Conservation (phyloP, 1,140 invertebrate species). For the Drosophila saltans region DNA sequence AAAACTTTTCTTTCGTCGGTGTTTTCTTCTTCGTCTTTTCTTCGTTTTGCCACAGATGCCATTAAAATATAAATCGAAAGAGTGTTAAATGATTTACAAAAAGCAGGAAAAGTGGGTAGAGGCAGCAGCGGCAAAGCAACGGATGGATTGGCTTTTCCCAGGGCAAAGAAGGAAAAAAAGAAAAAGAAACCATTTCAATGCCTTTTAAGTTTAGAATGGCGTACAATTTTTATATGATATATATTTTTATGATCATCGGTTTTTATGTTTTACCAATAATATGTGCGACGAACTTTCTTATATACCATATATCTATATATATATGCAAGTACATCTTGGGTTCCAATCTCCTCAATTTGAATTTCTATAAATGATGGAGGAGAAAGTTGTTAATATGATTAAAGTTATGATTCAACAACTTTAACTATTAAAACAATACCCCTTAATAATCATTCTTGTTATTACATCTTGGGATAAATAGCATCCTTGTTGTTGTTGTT, state of each 20-base stretch:
- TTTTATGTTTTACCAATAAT: background rate
- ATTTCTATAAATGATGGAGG: no score
- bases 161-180: no score
- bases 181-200: conserved; percentile 56
- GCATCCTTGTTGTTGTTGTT: no score
- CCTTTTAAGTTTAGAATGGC: conserved; percentile 44
- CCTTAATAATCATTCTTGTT: no score
- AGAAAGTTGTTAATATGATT: no score
- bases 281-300: no score
- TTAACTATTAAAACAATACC: no score
- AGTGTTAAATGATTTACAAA: conserved; percentile 77
- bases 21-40: conserved; percentile 7
- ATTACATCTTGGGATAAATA: no score
- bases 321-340: background rate
- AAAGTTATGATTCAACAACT: no score
- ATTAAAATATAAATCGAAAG: conserved; percentile 79
- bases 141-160: conserved; percentile 1
- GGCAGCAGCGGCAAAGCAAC: conserved; percentile 10
- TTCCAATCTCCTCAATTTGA: no score
- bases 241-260: conserved; percentile 5
- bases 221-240: background rate
- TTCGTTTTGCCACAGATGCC: conserved; percentile 51
- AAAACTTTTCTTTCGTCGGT: conserved; percentile 1
- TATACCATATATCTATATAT: background rate
- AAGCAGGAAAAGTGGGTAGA: conserved; percentile 10